A percentile compares a stretch with the other conserved stretches of the same genome.
Evolutionary conservation across 2,797 vertebrate genomes (phyloP).

Genomic region (Amblyopsis hoosieri): DNA sequence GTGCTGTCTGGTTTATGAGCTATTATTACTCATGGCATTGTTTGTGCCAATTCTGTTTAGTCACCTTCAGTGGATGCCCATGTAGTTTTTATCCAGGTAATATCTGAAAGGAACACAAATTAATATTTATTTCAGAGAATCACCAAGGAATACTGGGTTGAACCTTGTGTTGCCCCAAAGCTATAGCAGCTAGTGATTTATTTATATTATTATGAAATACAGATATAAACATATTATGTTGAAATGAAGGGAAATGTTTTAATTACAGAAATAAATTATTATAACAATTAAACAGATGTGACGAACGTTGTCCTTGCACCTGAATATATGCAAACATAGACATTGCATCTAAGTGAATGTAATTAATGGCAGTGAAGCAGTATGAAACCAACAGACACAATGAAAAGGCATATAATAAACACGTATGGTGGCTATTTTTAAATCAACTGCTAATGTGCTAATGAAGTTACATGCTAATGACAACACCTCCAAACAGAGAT

Average conservation of each 20-base stretch:
- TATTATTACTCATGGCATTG: conserved; percentile 66
- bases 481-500: conserved; percentile 42
- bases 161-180: no score
- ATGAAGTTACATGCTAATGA: conserved; percentile 31
- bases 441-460: conserved; percentile 1
- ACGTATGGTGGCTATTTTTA: conserved; percentile 8
- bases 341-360: background rate
- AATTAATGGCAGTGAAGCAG: background rate
- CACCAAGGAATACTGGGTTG: no score
- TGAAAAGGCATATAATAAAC: conserved; percentile 25
- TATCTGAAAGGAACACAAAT: conserved; percentile 59
- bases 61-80: conserved; percentile 77
- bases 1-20: conserved; percentile 13
- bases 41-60: conserved; percentile 85
- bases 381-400: conserved; percentile 1
- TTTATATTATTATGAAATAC: no score
- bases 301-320: background rate
- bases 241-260: conserved; percentile 10
- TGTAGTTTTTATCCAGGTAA: conserved; percentile 70
- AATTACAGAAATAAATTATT: background rate
- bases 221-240: background rate
- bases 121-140: no score
- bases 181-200: no score
- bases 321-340: background rate
- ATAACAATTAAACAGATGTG: background rate